Base-by-base conservation (phyloP, 2,797 vertebrate genomes). In the Adelosebastes latens region DNA sequence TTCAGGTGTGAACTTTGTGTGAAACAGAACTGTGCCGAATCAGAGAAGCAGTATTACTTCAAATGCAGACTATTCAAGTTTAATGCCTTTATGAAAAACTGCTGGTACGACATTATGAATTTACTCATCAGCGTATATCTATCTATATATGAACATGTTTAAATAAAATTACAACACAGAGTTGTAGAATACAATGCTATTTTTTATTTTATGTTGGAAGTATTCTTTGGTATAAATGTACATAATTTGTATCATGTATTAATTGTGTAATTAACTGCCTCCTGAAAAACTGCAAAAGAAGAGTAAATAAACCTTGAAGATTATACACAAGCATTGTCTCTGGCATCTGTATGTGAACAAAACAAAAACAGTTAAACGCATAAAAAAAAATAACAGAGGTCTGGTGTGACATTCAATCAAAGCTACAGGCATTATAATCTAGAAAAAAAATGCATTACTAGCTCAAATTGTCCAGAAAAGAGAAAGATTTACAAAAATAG, bases 221-320 rank as follows among this genome's bases (percentile, higher is more conserved):
- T 96, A 95, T 95, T 94, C 93, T 96, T 96, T 95, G 94, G 94
- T 96, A 96, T 94, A 95, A 94, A 94, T 96, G 96, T 96, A 96
- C 93, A 96, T 96, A 96, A 87, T 96, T 96, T 96, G 94, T 96
- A 96, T 96, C 91, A 91, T 92, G 94, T 96, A 95, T 96, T 96
- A 94, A 95, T 95, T 95, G 95, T 96, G 96, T 96, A 95, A 96
- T 96, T 95, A 96, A 96, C 95, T 96, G 93, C 94, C 95, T 95
- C 95, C 92, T 93, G 94, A 94, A 95, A 46, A 93, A 94, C 94
- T 94, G 94, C 92, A 95, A 93, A 95, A 95, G 93, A 95, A 93
- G 94, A 95, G 91, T 95, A 93, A 96, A 96, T 96, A 96, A 96
- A 96, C 93, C 93, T 93, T 93, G 93, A 93, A 94, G 93, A 95